Conservation (phyloP, 2,113 vertebrate species). For the Lepisosteus osseus region DNA sequence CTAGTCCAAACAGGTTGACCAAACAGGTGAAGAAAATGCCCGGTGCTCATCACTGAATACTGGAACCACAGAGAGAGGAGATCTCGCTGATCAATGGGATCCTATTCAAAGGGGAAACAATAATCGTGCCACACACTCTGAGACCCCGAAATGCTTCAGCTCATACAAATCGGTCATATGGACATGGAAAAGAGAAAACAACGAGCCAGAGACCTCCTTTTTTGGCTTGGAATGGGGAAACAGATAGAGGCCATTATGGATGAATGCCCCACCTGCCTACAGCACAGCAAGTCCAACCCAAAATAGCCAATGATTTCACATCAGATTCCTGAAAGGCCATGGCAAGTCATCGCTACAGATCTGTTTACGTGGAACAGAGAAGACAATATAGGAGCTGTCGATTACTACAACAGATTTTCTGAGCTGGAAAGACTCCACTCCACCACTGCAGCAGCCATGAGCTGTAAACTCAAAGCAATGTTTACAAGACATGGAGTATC, state of each 20-base stretch:
- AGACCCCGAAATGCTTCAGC: background rate
- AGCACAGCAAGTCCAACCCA: background rate
- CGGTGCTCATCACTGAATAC: background rate
- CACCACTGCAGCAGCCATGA: background rate
- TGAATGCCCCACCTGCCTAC: too few species aligned
- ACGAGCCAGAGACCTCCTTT: background rate
- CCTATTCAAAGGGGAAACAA: constrained; percentile 6
- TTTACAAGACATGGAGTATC: background rate
- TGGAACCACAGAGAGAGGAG: constrained; percentile 14
- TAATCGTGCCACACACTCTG: constrained; percentile 6
- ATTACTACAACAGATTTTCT: background rate
- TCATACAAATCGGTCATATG: constrained; percentile 6
- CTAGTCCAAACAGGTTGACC: background rate
- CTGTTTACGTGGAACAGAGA: constrained; percentile 5
- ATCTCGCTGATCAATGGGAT: constrained; percentile 9
- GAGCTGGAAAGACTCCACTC: too few species aligned
- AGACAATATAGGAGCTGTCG: background rate
- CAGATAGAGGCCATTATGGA: background rate
- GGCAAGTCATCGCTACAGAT: constrained; percentile 1
- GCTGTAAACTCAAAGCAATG: background rate
- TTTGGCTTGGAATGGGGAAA: background rate
- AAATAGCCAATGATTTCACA: constrained; percentile 9
- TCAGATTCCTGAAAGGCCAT: background rate
- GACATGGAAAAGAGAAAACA: constrained; percentile 14
- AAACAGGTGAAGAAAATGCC: constrained; percentile 1